Percentiles rank a stretch among this genome's conserved stretches.
These are phyloP conservation scores for Erpobdella octoculata DNA, from an alignment of 2,888 invertebrate species.

Conservation along the genomic window DNA sequence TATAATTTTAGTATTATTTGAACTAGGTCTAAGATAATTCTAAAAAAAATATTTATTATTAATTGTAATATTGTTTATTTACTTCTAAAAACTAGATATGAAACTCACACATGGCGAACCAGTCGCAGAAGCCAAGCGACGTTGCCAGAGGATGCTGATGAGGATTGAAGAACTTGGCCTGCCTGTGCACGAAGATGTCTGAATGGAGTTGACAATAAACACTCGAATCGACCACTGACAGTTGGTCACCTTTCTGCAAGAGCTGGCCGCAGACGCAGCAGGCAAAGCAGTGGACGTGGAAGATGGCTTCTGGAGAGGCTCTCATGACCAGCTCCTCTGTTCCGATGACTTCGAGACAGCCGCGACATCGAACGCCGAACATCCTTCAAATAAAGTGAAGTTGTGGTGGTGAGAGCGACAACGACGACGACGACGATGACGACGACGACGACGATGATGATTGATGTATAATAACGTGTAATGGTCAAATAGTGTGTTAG, in stretches of 20 bases:
- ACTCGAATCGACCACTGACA: neutral
- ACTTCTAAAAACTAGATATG: neutral
- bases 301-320: conserved; percentile 70
- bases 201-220: neutral
- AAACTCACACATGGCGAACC: conserved; percentile 13
- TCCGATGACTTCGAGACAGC: conserved; percentile 79
- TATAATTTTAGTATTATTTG: neutral
- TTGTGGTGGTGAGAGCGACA: neutral
- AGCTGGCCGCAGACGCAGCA: conserved; percentile 89
- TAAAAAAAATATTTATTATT: neutral
- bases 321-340: conserved; percentile 94
- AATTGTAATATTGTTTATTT: neutral
- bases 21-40: neutral
- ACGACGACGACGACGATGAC: neutral
- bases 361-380: conserved; percentile 83
- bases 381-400: conserved; percentile 59
- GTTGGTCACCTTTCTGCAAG: conserved; percentile 56
- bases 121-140: conserved; percentile 19
- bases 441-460: neutral
- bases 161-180: neutral
- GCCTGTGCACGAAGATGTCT: neutral
- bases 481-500: no score
- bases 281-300: conserved; percentile 88
- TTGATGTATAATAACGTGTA: no score
- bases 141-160: no score